Evolutionary conservation across 2,888 invertebrate species (phyloP).

Genomic region (Norana najaformis): DNA sequence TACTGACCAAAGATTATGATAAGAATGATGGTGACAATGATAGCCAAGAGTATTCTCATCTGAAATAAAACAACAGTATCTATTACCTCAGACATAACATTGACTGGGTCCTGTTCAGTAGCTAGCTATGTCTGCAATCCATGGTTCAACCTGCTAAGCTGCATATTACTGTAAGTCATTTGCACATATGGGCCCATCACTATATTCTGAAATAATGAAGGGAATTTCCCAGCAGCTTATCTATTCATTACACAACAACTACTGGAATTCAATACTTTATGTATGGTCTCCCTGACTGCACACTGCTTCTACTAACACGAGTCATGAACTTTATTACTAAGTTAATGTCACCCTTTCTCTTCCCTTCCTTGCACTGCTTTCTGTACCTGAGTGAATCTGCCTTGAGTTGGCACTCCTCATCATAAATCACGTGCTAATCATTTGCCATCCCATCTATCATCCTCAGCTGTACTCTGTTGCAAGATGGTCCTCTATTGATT

Average conservation of each 20-base stretch:
- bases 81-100: not conserved
- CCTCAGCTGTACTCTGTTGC: too few species aligned
- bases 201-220: not conserved
- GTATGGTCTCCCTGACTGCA: not conserved
- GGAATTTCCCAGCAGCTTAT: not conserved
- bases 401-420: not conserved
- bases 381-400: not conserved
- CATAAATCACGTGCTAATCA: too few species aligned
- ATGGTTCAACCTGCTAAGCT: too few species aligned
- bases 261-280: not conserved
- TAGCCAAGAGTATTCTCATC: conserved; percentile 54
- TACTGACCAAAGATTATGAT: conserved; percentile 55
- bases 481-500: too few species aligned
- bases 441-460: too few species aligned
- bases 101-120: not conserved
- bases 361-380: not conserved
- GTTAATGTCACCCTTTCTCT: not conserved
- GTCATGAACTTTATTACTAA: not conserved
- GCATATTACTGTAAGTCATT: not conserved
- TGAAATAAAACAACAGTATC: conserved; percentile 45
- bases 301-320: not conserved
- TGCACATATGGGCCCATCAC: not conserved
- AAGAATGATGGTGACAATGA: conserved; percentile 52
- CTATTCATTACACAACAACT: not conserved
- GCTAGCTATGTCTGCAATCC: not conserved